phyloP scores from a whole-genome alignment of 2,797 vertebrate genomes.

The Poliocrania exsul region DNA sequence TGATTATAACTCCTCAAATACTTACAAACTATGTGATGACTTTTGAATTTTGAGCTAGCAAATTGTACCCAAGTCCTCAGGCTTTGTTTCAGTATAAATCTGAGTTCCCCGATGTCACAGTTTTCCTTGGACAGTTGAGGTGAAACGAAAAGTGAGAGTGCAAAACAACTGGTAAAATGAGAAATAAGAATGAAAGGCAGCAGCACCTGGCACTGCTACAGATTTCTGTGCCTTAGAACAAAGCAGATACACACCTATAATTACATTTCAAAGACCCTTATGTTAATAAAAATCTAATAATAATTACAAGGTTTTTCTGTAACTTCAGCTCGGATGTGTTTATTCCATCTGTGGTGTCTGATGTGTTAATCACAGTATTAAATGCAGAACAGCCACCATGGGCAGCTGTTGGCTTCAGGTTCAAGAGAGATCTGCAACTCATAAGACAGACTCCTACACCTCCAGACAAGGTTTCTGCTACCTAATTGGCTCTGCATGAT shows the following conservation, averaged over 20 bases:
- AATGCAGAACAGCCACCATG: background rate
- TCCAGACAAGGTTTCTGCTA: background rate
- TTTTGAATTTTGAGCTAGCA: background rate
- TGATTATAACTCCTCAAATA: background rate
- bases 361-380: background rate
- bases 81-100: background rate
- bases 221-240: background rate
- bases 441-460: background rate
- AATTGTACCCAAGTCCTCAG: background rate
- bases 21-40: background rate
- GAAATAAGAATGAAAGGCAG: background rate
- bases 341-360: background rate
- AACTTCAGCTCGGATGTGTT: background rate
- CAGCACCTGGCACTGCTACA: background rate
- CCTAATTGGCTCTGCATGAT: background rate
- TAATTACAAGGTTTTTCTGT: fast-evolving
- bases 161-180: background rate
- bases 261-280: background rate
- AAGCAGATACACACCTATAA: background rate
- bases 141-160: background rate
- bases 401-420: background rate
- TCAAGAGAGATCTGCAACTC: background rate
- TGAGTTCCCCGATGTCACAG: background rate
- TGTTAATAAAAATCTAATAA: background rate
- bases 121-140: background rate